A percentile compares a stretch with the other conserved stretches of the same genome.
These are phyloP conservation scores for Hartigia nigra DNA, from an alignment of 2,888 invertebrate genomes.

Conservation along the genomic window DNA sequence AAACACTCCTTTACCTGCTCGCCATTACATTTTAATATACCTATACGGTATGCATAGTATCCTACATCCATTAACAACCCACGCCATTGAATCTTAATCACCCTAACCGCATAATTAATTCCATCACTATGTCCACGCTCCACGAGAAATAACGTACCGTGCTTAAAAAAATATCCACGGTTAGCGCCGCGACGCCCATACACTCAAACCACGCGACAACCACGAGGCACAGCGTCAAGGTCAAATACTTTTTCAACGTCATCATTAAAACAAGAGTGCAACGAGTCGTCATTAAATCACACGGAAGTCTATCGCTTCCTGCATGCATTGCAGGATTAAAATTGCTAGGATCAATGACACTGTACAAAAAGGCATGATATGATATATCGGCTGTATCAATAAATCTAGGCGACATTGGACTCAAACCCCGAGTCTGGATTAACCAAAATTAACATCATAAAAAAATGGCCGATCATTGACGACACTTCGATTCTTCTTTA, in stretches of 20 bases:
- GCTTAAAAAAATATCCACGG: not conserved
- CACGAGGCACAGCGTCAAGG: not conserved
- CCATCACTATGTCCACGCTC: not conserved
- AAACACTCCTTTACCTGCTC: not conserved
- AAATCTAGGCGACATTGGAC: too few species aligned
- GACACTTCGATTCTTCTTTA: too few species aligned
- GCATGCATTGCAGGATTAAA: not conserved
- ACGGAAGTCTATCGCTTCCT: not conserved
- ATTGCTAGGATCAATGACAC: not conserved
- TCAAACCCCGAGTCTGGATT: too few species aligned
- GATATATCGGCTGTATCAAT: too few species aligned
- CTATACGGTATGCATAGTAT: not conserved
- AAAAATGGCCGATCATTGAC: too few species aligned
- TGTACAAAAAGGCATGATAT: not conserved
- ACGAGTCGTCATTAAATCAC: not conserved
- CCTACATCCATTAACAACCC: not conserved
- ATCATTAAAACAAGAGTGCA: not conserved
- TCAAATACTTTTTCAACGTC: not conserved
- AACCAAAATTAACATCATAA: too few species aligned
- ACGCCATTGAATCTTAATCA: not conserved
- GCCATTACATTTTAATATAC: not conserved
- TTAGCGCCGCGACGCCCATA: too few species aligned
- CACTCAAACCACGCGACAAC: not conserved
- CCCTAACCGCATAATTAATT: not conserved
- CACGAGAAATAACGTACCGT: not conserved